Evolutionary conservation across 2,113 vertebrate genomes (phyloP).

Genomic region (Riparia riparia): DNA sequence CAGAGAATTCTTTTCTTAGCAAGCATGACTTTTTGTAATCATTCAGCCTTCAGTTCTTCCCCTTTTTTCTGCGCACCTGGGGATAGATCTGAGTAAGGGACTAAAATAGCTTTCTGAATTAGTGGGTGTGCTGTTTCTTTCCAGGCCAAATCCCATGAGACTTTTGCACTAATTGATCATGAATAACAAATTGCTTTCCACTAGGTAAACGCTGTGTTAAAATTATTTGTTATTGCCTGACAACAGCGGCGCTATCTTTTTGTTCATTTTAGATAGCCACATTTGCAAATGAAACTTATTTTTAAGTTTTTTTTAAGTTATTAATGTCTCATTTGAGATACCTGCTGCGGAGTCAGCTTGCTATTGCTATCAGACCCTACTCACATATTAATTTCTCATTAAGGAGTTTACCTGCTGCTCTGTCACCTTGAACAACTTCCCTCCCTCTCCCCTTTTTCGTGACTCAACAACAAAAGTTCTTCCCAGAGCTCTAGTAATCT

Average conservation of each 20-base stretch:
- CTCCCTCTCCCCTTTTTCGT: not conserved
- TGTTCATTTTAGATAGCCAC: not conserved
- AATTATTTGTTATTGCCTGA: not conserved
- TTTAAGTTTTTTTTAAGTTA: not conserved
- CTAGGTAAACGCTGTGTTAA: accelerated
- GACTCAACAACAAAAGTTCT: not conserved
- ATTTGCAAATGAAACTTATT: not conserved
- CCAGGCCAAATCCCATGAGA: not conserved
- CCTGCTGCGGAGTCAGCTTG: not conserved
- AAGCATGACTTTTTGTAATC: not conserved
- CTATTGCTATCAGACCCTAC: not conserved
- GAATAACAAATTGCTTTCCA: not conserved
- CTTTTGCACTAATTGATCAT: not conserved
- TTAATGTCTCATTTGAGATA: not conserved
- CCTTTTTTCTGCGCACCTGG: not conserved
- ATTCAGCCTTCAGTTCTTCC: not conserved
- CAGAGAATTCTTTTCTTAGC: not conserved
- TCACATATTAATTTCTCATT: not conserved
- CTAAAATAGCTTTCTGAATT: not conserved
- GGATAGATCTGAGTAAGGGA: not conserved
- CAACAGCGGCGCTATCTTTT: not conserved
- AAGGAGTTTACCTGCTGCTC: not conserved
- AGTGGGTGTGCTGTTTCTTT: not conserved
- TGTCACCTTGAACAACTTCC: not conserved
- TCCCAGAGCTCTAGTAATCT: not conserved